Conservation (phyloP, 2,113 vertebrate species). For the Centropristis striata region DNA sequence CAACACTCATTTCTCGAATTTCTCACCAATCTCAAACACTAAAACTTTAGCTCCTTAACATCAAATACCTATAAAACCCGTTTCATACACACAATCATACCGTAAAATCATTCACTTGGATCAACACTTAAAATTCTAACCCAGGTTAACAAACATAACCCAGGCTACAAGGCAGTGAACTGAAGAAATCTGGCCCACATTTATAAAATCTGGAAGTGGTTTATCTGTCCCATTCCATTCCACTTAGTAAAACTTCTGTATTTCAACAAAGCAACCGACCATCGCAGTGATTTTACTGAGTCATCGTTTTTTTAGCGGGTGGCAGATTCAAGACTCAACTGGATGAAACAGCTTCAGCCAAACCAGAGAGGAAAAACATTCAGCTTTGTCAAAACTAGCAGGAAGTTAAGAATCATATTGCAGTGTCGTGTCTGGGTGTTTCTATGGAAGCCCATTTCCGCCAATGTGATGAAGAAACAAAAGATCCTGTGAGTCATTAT, state of each 20-base stretch:
- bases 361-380: slow-evolving; percentile 36
- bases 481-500: too few relatives aligned
- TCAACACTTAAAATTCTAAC: slow-evolving; percentile 44
- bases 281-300: slow-evolving; percentile 5
- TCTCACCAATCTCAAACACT: not conserved
- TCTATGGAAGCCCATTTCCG: too few relatives aligned
- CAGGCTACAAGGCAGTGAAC: slow-evolving; percentile 51
- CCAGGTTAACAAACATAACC: slow-evolving; percentile 50
- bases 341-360: slow-evolving; percentile 28
- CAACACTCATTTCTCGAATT: slow-evolving; percentile 43
- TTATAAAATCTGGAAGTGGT: slow-evolving; percentile 27
- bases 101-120: slow-evolving; percentile 52
- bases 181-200: slow-evolving; percentile 35
- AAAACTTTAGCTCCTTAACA: slow-evolving; percentile 25
- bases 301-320: slow-evolving; percentile 26
- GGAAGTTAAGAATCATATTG: slow-evolving; percentile 32
- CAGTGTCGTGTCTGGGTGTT: slow-evolving; percentile 4
- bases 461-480: too few relatives aligned
- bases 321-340: slow-evolving; percentile 22
- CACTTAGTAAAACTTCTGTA: slow-evolving; percentile 11
- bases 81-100: slow-evolving; percentile 72
- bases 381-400: slow-evolving; percentile 27
- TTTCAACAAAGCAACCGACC: slow-evolving; percentile 30
- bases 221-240: slow-evolving; percentile 5
- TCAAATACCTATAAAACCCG: slow-evolving; percentile 61